phyloP scores from a whole-genome alignment of 1,140 invertebrate genomes.

The Paralvinella palmiformis region DNA sequence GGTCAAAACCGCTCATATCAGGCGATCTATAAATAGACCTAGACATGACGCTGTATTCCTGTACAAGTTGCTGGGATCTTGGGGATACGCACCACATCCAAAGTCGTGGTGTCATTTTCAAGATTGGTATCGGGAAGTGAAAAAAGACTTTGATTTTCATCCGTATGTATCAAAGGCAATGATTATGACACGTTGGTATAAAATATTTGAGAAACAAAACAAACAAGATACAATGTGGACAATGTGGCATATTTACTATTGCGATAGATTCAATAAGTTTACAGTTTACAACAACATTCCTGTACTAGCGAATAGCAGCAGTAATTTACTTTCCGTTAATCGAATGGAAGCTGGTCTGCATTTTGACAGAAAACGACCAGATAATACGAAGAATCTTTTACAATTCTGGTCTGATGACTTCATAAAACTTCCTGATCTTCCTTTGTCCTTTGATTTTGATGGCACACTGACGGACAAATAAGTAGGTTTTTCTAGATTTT shows the following conservation, averaged over 20 bases:
- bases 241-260: constrained; percentile 20
- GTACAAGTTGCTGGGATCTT: constrained; percentile 11
- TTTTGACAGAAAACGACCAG: neutral
- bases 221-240: constrained; percentile 20
- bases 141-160: neutral
- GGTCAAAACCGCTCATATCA: constrained; percentile 1
- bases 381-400: too few relatives aligned
- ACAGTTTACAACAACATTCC: neutral
- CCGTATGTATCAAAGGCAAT: neutral
- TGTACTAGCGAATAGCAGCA: too few relatives aligned
- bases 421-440: too few relatives aligned
- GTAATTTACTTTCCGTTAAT: neutral
- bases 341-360: constrained; percentile 5
- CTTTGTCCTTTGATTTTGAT: too few relatives aligned
- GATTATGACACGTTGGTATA: constrained; percentile 4
- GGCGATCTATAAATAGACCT: neutral
- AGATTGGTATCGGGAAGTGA: constrained; percentile 18
- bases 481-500: too few relatives aligned
- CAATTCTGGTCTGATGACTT: too few relatives aligned
- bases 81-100: constrained; percentile 17
- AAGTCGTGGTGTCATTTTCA: constrained; percentile 13
- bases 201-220: neutral
- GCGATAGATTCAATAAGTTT: neutral
- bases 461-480: too few relatives aligned
- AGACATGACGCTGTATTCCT: constrained; percentile 11